A percentile compares a stretch with the other conserved stretches of the same genome.
phyloP scores from a whole-genome alignment of 1,140 invertebrate genomes.

The Xylocopa sonorina region DNA sequence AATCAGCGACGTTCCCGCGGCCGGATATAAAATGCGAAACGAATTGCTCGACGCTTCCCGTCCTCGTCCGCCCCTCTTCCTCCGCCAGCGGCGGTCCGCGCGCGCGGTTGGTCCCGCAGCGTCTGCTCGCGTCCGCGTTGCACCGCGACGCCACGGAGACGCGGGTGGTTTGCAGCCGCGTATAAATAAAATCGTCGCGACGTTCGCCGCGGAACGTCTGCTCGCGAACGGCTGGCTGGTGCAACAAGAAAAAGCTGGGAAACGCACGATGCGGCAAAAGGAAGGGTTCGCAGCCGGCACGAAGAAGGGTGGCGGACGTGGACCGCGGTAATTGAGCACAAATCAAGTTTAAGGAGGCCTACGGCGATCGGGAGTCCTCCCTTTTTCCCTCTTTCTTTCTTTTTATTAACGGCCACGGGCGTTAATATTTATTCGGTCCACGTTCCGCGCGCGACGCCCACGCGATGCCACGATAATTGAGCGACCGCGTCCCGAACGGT shows the following conservation, averaged over 20 bases:
- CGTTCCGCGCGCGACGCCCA: slow-evolving; percentile 48
- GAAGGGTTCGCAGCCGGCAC: neutral
- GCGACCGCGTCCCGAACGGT: slow-evolving; percentile 15
- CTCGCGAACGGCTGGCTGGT: slow-evolving; percentile 52
- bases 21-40: slow-evolving; percentile 78
- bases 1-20: slow-evolving; percentile 57
- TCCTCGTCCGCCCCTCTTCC: neutral
- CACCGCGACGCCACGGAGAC: slow-evolving; percentile 65
- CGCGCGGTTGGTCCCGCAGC: slow-evolving; percentile 18
- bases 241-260: slow-evolving; percentile 49
- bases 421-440: slow-evolving; percentile 57
- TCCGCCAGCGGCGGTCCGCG: too few relatives aligned
- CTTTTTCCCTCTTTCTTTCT: too few relatives aligned
- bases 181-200: slow-evolving; percentile 81
- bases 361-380: slow-evolving; percentile 42
- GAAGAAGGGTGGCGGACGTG: neutral
- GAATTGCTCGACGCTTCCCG: slow-evolving; percentile 71
- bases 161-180: slow-evolving; percentile 71
- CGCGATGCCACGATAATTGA: slow-evolving; percentile 60
- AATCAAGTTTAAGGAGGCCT: slow-evolving; percentile 77
- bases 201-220: slow-evolving; percentile 43
- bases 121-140: slow-evolving; percentile 30
- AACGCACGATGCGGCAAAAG: neutral
- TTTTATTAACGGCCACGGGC: slow-evolving; percentile 36
- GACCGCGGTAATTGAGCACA: slow-evolving; percentile 81